These are phyloP conservation scores for Doris montereyensis DNA, from an alignment of 2,888 invertebrate genomes.

Conservation along the genomic window DNA sequence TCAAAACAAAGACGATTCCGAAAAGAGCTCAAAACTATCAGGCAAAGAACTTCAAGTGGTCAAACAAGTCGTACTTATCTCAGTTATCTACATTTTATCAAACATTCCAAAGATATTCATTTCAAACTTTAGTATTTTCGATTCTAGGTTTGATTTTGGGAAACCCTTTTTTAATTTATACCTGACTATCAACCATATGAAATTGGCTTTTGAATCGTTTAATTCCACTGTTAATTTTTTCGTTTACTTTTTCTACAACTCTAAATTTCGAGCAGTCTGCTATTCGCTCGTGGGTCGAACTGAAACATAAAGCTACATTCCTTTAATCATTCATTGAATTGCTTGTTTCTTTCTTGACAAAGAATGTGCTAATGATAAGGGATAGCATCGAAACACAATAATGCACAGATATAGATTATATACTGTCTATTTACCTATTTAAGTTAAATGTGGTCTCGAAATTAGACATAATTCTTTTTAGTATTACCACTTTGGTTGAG, in stretches of 20 bases:
- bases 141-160: constrained; percentile 1
- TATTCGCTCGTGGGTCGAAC: no score
- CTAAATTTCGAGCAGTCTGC: constrained; percentile 28
- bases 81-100: constrained; percentile 14
- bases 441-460: no score
- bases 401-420: no score
- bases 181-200: not conserved
- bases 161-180: constrained; percentile 9
- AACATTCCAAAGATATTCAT: constrained; percentile 21
- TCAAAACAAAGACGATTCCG: no score
- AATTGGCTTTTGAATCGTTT: not conserved
- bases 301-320: no score
- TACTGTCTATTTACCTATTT: no score
- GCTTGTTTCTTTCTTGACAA: no score
- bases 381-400: no score
- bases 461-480: no score
- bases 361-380: no score
- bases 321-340: no score
- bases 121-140: not conserved
- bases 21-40: not conserved
- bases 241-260: constrained; percentile 26
- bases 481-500: no score
- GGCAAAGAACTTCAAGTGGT: constrained; percentile 15
- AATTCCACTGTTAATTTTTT: constrained; percentile 24
- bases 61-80: constrained; percentile 6